These are phyloP conservation scores for Scaptomyza montana DNA, from an alignment of 1,140 invertebrate genomes.

Conservation along the genomic window DNA sequence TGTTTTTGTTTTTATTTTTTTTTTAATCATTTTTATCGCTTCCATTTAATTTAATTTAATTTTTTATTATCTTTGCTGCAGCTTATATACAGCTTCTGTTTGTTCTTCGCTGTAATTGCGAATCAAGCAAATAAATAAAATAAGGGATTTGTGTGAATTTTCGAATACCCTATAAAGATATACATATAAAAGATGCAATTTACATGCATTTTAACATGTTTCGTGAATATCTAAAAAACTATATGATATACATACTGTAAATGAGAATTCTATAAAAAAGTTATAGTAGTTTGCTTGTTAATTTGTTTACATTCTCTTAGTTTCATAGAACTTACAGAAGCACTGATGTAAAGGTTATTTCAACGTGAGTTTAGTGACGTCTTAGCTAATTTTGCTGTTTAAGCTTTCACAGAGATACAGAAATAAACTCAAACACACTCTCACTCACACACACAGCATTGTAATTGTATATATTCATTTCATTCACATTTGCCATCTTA, in stretches of 20 bases:
- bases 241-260: too few species aligned
- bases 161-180: neutral
- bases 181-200: too few species aligned
- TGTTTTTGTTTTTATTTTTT: conserved; percentile 29
- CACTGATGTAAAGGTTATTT: too few species aligned
- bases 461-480: conserved; percentile 25
- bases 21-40: conserved; percentile 26
- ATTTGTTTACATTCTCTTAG: too few species aligned
- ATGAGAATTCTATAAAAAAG: too few species aligned
- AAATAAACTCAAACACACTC: neutral
- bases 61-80: conserved; percentile 13
- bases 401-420: too few species aligned
- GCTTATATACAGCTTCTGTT: conserved; percentile 27
- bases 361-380: too few species aligned
- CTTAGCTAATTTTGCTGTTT: too few species aligned
- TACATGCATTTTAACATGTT: too few species aligned
- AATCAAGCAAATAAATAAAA: conserved; percentile 12
- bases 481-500: conserved; percentile 46
- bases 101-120: conserved; percentile 11
- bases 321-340: too few species aligned
- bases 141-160: neutral
- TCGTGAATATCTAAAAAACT: too few species aligned
- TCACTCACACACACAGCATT: conserved; percentile 6
- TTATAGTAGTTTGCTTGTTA: too few species aligned
- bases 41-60: conserved; percentile 22